Evolutionary conservation across 2,797 vertebrate genomes (phyloP).

Genomic region (Sebastes minor): DNA sequence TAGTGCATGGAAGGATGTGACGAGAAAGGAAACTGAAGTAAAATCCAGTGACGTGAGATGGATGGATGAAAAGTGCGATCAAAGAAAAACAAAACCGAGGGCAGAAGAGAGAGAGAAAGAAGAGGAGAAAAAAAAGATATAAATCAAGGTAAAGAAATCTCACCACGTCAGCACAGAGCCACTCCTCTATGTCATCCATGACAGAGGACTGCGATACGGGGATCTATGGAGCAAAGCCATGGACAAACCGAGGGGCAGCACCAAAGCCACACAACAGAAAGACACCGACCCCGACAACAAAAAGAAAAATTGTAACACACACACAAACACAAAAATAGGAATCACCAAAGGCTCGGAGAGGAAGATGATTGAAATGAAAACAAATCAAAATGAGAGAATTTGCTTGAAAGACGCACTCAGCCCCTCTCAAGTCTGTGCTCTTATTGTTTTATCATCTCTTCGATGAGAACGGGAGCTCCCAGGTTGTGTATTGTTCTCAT

Average conservation of each 20-base stretch:
- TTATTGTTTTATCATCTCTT: constrained; percentile 5
- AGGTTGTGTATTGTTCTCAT: constrained; percentile 56
- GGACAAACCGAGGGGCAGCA: constrained; percentile 77
- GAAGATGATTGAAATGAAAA: constrained; percentile 56
- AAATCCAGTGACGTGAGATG: constrained; percentile 28
- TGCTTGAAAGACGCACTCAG: constrained; percentile 19
- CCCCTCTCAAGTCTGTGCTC: constrained; percentile 44
- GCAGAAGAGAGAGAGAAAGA: constrained; percentile 22
- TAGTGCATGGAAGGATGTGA: constrained; percentile 31
- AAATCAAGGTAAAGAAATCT: constrained; percentile 89
- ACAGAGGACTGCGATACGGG: constrained; percentile 98
- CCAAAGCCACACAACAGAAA: constrained; percentile 68
- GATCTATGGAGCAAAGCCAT: constrained; percentile 94
- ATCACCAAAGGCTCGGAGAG: constrained; percentile 70
- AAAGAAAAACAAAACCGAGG: constrained; percentile 9
- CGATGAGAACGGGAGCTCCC: constrained; percentile 31
- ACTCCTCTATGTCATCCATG: constrained; percentile 99
- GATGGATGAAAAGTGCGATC: constrained; percentile 29
- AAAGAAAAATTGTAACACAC: constrained; percentile 61
- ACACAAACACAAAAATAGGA: constrained; percentile 62
- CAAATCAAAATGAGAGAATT: constrained; percentile 35
- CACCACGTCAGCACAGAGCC: constrained; percentile 99
- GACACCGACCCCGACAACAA: constrained; percentile 73
- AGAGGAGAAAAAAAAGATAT: constrained; percentile 37
- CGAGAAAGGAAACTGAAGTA: constrained; percentile 33